Evolutionary conservation across 2,113 vertebrate genomes (phyloP).

Genomic region (Elanus axillaris): DNA sequence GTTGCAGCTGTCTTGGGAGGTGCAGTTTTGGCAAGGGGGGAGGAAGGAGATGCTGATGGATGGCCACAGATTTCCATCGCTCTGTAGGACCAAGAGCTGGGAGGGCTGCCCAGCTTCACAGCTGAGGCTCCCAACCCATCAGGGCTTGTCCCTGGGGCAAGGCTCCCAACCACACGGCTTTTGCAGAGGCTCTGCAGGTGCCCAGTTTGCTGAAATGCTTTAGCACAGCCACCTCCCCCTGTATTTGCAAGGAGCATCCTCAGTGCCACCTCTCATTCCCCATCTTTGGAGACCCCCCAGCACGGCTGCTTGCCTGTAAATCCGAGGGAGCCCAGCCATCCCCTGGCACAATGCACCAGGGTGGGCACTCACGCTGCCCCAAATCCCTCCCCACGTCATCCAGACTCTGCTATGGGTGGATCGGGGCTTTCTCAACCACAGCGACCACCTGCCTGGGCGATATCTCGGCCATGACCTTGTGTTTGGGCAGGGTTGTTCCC

Average conservation of each 20-base stretch:
- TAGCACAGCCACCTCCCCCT: not conserved
- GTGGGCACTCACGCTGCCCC: not conserved
- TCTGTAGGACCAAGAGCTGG: not conserved
- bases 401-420: not conserved
- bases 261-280: not conserved
- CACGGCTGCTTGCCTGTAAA: not conserved
- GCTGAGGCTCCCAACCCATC: not conserved
- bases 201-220: not conserved
- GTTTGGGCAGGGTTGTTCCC: not conserved
- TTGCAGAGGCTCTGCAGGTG: not conserved
- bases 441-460: not conserved
- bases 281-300: not conserved
- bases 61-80: not conserved
- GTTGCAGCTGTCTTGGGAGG: not conserved
- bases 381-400: not conserved
- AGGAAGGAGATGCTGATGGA: not conserved
- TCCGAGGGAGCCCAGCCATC: not conserved
- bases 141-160: not conserved
- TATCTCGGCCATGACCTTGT: not conserved
- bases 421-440: not conserved
- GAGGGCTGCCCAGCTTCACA: not conserved
- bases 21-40: not conserved
- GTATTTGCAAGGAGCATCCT: not conserved
- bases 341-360: not conserved
- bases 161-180: no score